Evolutionary conservation across 23 tunicate species (phyloP).

Genomic region (Diplosoma virens): DNA sequence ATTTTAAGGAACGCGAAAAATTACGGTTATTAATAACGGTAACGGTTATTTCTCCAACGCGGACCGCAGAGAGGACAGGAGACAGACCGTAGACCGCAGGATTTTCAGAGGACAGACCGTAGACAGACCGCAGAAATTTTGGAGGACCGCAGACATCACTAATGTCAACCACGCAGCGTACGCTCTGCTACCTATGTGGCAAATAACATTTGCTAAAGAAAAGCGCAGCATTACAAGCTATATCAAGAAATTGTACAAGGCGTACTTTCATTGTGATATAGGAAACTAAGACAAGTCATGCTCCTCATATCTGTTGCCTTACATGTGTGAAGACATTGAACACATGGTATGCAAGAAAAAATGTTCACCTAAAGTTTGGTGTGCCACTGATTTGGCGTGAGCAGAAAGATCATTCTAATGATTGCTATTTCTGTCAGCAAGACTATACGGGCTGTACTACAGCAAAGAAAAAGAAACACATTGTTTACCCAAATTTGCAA

Average conservation of each 20-base stretch:
- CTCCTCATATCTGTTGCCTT: constrained; percentile 11
- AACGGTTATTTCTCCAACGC: no score
- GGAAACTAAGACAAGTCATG: background rate
- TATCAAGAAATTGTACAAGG: background rate
- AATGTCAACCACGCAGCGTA: no score
- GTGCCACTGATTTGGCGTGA: constrained; percentile 31
- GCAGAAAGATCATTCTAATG: background rate
- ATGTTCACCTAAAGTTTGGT: background rate
- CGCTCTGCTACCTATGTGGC: constrained; percentile 4
- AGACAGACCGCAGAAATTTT: no score
- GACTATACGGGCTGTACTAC: background rate
- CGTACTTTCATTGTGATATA: background rate
- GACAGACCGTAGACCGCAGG: no score
- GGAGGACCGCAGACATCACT: no score
- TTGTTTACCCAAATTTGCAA: background rate
- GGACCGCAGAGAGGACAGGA: no score
- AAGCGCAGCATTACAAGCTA: background rate
- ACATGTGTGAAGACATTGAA: background rate
- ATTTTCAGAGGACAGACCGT: no score
- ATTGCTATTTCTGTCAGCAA: constrained; percentile 9
- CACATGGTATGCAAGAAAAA: background rate
- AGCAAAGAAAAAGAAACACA: background rate
- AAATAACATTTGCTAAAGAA: background rate
- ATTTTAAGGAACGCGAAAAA: no score
- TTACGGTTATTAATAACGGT: no score